Base-by-base conservation (phyloP, 2,888 invertebrate genomes). In the Acholoe squamosa region DNA sequence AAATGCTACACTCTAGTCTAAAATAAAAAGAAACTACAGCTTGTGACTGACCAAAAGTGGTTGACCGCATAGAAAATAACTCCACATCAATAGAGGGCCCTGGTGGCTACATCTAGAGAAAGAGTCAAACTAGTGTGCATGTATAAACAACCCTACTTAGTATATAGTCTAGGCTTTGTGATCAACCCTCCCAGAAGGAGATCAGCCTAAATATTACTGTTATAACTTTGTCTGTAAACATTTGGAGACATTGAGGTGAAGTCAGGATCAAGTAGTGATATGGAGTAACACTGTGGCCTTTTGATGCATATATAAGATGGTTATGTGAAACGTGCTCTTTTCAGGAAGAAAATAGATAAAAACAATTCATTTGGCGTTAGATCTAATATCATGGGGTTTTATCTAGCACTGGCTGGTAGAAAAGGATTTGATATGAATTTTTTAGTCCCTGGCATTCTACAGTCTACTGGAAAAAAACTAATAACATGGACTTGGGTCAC, bases 241-340 rank as follows among this genome's bases (percentile, higher is more conserved):
- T 61, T 3, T 7, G 5, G 61, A n/a, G n/a, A 19, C 22, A 61
- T 61, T 61, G 61, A 61, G 61, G 16, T 19, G 76, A 76, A 31
- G 76, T 16, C 31, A 76, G 76, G 16, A 76, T 16, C 16, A 28
- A 28, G 5, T 76, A 31, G 19, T 76, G 76, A 76, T 76, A 43
- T 43, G 3, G 43, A 43, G 33, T 80, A 43, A 80, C 33, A 80
- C 80, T 80, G 80, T 80, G 80, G 80, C 80, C 80, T 80, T 80
- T 43, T 80, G 33, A 43, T 80, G 33, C 80, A 33, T 80, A 14
- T 16, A 80, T 76, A 22, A 25, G 16, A 61, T 61, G 61, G 14
- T 61, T 5, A 61, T 22, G 16, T n/a, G 43, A 43, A 43, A 43
- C 10, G 43, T 43, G 43, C 43, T 43, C 43, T 43, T 43, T 43